Base-by-base conservation (phyloP, 2,888 invertebrate genomes). In the Oithona nana region DNA sequence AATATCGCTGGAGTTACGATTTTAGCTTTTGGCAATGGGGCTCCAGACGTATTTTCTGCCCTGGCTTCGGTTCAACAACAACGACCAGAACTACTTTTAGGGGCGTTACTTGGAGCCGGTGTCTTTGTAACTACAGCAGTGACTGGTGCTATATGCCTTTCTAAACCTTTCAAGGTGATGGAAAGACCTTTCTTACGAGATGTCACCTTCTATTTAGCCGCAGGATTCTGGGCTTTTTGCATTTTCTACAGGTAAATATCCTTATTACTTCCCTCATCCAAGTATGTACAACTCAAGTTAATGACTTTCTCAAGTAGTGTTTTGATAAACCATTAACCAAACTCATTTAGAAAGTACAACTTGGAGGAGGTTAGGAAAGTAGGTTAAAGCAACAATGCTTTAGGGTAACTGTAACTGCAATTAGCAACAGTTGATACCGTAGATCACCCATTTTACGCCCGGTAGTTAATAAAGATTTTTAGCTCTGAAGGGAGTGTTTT, bases 21-120 rank as follows among this genome's bases (percentile, higher is more conserved):
- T 66, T 70, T 83, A 67, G 82, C 83, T 0, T 80, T 83, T 69
- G 83, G 83, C 24, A 83, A 83, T 69, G 82, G 82, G 51, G 79
- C 82, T 0, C 81, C 83, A 3, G 83, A 83, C 70, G 76, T 83
- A 61, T 82, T 83, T 68, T 78, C 81, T 13, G 77, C 80, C 16
- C 70, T 83, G 24, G 79, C 79, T 52, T 75, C 76, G 6, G 74
- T 77, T 28, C 71, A 72, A 13, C 67, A 68, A 61, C 65, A 65
- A 1, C 66, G 69, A 16, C 71, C 73, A 11, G 72, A 71, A 55
- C 67, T 75, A 8, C 73, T 74, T 16, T 69, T 74, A 57, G 72
- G 74, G 11, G 71, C 71, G 63, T 67, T 75, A 3, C 69, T 74
- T 54, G 75, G 81, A 52, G 80, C 79, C 24, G 81, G 79, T 4